Percentiles rank a stretch among this genome's conserved stretches.
phyloP scores from a whole-genome alignment of 1,140 invertebrate species.

The Phocides pigmalion region DNA sequence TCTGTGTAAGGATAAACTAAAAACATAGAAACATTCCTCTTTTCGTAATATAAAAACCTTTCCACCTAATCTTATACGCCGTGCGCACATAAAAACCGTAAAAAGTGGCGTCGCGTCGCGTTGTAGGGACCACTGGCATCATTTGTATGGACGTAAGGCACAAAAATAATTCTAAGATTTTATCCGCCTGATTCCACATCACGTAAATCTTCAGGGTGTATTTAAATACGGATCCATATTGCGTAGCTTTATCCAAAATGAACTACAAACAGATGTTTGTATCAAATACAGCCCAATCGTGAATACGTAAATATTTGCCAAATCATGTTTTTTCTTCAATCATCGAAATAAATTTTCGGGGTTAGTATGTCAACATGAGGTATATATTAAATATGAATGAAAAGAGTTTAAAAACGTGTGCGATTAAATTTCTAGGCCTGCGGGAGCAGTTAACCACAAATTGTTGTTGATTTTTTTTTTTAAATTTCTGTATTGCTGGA shows the following conservation, averaged over 20 bases:
- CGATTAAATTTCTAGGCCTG: background rate
- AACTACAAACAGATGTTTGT: conserved; percentile 15
- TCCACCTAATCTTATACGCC: conserved; percentile 4
- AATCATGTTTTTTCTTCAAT: conserved; percentile 8
- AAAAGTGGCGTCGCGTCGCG: conserved; percentile 5
- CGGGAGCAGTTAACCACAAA: too few relatives aligned
- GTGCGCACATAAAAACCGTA: conserved; percentile 15
- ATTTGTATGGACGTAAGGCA: conserved; percentile 8
- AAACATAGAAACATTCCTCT: background rate
- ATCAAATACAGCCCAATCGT: conserved; percentile 4
- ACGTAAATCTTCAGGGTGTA: conserved; percentile 8
- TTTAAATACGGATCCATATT: conserved; percentile 1
- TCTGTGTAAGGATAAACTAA: background rate
- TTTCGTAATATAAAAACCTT: conserved; percentile 9
- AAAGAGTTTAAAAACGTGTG: background rate
- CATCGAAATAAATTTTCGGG: background rate
- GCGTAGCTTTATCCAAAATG: background rate
- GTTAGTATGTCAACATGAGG: background rate
- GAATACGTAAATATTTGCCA: conserved; percentile 10
- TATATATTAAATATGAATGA: background rate
- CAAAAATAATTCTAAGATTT: conserved; percentile 22
- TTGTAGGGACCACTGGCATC: conserved; percentile 1
- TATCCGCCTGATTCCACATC: conserved; percentile 1
- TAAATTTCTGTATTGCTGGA: too few relatives aligned
- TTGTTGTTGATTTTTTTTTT: too few relatives aligned